A percentile compares a stretch with the other conserved stretches of the same genome.
These are phyloP conservation scores for Microcebus tavaratra DNA, from an alignment of 2,113 vertebrate species.

Conservation along the genomic window DNA sequence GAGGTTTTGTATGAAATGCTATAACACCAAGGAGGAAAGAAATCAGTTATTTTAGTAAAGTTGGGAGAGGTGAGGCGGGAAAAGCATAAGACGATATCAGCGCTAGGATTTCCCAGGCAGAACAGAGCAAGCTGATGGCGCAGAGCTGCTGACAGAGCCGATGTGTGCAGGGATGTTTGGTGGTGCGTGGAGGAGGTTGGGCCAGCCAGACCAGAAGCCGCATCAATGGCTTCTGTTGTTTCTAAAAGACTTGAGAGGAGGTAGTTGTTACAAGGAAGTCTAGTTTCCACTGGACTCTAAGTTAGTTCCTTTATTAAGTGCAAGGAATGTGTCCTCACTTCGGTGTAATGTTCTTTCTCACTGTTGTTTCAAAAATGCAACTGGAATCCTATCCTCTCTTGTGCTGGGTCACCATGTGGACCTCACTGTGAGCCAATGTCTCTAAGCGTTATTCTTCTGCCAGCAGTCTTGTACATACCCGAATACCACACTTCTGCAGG, in stretches of 20 bases:
- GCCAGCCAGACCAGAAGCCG: background rate
- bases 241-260: background rate
- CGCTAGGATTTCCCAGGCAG: background rate
- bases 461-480: accelerated
- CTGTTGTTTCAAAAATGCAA: background rate
- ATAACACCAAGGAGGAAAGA: background rate
- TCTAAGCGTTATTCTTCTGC: background rate
- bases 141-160: background rate
- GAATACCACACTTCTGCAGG: background rate
- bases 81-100: background rate
- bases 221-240: background rate
- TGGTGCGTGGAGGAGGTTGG: accelerated
- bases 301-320: background rate
- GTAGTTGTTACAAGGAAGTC: background rate
- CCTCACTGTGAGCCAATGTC: background rate
- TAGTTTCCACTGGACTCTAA: background rate
- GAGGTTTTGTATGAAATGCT: background rate
- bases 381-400: background rate
- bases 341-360: background rate
- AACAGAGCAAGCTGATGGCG: background rate
- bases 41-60: background rate
- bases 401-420: background rate
- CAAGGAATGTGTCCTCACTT: background rate
- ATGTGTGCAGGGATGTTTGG: background rate
- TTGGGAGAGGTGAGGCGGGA: background rate